Percentiles rank a stretch among this genome's conserved stretches.
Conservation (phyloP, 2,888 invertebrate genomes). For the Seira musarum region DNA sequence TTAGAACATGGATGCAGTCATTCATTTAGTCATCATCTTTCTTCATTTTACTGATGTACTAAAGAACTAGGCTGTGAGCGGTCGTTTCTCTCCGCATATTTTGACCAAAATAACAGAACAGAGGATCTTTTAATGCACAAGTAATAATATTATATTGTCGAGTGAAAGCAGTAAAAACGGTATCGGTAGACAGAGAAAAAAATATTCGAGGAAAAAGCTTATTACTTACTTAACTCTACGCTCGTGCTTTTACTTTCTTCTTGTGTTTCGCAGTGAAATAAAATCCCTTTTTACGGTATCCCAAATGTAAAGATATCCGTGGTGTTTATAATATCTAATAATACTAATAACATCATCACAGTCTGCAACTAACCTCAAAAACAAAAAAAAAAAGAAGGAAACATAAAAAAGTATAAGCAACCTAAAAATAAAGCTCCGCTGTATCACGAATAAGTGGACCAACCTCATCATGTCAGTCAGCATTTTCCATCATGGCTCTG, state of each 20-base stretch:
- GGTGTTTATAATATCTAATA: constrained; percentile 17
- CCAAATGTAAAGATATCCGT: neutral
- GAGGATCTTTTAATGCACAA: neutral
- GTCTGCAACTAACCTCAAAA: constrained; percentile 23
- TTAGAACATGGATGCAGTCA: constrained; percentile 48
- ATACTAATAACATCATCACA: constrained; percentile 44
- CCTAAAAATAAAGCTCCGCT: neutral
- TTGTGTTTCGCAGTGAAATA: constrained; percentile 8
- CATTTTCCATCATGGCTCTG: constrained; percentile 34
- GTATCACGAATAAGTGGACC: constrained; percentile 43
- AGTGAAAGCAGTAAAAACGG: neutral
- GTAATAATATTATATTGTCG: constrained; percentile 11
- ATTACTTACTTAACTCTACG: constrained; percentile 1
- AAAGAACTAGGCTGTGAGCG: neutral
- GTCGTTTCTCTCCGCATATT: neutral
- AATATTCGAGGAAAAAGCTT: neutral
- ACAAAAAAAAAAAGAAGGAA: neutral
- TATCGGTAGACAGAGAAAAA: constrained; percentile 12
- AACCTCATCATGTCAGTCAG: constrained; percentile 42
- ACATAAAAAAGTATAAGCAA: neutral
- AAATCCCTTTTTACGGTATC: neutral
- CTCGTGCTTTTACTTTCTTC: constrained; percentile 13
- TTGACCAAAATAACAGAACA: constrained; percentile 3
- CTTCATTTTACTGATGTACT: neutral
- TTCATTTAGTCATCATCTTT: constrained; percentile 27